Percentiles rank a stretch among this genome's conserved stretches.
Evolutionary conservation across 2,888 invertebrate genomes (phyloP).

Genomic region (Biston stratarius): DNA sequence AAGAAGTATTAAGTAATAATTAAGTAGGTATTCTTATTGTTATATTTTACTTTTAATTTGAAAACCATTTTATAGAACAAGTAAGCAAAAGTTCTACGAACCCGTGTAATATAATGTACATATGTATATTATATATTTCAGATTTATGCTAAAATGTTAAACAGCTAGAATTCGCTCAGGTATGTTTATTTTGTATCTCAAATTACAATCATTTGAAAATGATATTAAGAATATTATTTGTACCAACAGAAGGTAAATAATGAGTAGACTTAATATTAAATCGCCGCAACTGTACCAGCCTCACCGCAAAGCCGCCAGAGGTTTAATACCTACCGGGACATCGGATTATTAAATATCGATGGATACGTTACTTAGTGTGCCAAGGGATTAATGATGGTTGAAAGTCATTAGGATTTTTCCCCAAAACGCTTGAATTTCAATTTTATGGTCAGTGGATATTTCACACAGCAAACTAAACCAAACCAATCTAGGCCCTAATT

Average conservation of each 20-base stretch:
- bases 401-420: background rate
- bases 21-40: too few relatives aligned
- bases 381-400: background rate
- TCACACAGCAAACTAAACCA: too few relatives aligned
- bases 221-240: background rate
- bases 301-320: constrained; percentile 12
- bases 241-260: constrained; percentile 9
- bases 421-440: too few relatives aligned
- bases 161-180: background rate
- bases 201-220: background rate
- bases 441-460: too few relatives aligned
- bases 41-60: too few relatives aligned
- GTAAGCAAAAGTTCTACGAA: too few relatives aligned
- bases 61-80: too few relatives aligned
- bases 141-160: too few relatives aligned
- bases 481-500: too few relatives aligned
- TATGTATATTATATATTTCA: too few relatives aligned
- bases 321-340: background rate
- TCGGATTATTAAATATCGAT: background rate
- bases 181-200: constrained; percentile 2
- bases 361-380: background rate
- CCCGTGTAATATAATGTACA: too few relatives aligned
- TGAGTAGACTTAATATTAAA: constrained; percentile 5
- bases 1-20: too few relatives aligned
- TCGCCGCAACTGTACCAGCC: constrained; percentile 1